Conservation (phyloP, 2,113 vertebrate genomes). For the Petrocephalus microphthalmus region DNA sequence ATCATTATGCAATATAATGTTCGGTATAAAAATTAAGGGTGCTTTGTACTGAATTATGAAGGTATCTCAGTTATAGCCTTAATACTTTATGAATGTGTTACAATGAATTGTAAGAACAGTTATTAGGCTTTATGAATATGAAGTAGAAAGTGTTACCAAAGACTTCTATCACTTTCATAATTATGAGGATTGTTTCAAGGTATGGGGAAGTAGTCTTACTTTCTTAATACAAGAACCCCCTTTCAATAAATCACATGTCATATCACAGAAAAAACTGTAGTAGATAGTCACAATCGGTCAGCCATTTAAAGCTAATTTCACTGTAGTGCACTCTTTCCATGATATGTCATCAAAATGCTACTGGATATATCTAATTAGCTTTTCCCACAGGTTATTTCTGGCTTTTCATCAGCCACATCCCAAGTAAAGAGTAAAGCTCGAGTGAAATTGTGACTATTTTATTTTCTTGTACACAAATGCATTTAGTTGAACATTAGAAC, state of each 20-base stretch:
- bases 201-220: background rate
- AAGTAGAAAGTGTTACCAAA: too few relatives aligned
- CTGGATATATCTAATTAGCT: background rate
- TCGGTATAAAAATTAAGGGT: too few relatives aligned
- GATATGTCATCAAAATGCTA: background rate
- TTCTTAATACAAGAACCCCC: background rate
- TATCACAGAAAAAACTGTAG: background rate
- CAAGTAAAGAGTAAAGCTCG: background rate
- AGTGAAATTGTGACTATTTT: constrained; percentile 4
- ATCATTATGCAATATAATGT: too few relatives aligned
- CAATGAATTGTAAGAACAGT: too few relatives aligned
- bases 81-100: too few relatives aligned
- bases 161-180: background rate
- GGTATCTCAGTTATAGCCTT: too few relatives aligned
- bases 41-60: too few relatives aligned
- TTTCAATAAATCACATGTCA: background rate
- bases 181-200: background rate
- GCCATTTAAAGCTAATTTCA: background rate
- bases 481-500: background rate
- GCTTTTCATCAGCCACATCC: background rate
- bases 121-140: too few relatives aligned
- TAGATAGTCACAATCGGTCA: background rate
- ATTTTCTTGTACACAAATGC: constrained; percentile 16
- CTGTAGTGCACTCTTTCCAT: background rate
- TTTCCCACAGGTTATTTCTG: background rate